Conservation (phyloP, 1,140 invertebrate species). For the Drosophila erecta region DNA sequence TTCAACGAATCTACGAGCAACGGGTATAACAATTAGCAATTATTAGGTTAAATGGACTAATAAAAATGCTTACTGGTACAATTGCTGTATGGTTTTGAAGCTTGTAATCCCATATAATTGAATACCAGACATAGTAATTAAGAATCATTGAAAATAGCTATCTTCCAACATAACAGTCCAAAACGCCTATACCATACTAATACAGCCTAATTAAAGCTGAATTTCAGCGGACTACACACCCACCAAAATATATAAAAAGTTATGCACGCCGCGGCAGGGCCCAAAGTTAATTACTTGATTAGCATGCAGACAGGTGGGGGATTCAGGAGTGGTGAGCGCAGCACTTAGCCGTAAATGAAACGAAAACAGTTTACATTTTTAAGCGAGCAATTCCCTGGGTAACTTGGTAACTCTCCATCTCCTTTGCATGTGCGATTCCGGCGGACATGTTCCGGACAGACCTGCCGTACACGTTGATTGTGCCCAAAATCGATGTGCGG, state of each 20-base stretch:
- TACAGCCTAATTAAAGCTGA: constrained; percentile 18
- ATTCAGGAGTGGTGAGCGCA: constrained; percentile 18
- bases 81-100: too few relatives aligned
- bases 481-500: constrained; percentile 86
- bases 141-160: constrained; percentile 16
- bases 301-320: constrained; percentile 49
- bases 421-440: constrained; percentile 22
- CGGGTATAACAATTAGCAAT: too few relatives aligned
- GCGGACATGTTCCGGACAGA: constrained; percentile 80
- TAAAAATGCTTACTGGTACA: too few relatives aligned
- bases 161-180: neutral
- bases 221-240: constrained; percentile 23
- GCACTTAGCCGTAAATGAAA: constrained; percentile 45
- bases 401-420: constrained; percentile 2
- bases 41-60: too few relatives aligned
- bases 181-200: constrained; percentile 37
- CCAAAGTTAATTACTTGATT: constrained; percentile 59
- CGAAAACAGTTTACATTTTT: constrained; percentile 63
- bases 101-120: neutral
- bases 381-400: constrained; percentile 48
- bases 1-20: too few relatives aligned
- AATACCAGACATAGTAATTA: constrained; percentile 4
- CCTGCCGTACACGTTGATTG: constrained; percentile 87
- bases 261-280: constrained; percentile 5
- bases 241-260: constrained; percentile 11